These are phyloP conservation scores for Austrolebias charrua DNA, from an alignment of 2,797 vertebrate genomes.

Conservation along the genomic window DNA sequence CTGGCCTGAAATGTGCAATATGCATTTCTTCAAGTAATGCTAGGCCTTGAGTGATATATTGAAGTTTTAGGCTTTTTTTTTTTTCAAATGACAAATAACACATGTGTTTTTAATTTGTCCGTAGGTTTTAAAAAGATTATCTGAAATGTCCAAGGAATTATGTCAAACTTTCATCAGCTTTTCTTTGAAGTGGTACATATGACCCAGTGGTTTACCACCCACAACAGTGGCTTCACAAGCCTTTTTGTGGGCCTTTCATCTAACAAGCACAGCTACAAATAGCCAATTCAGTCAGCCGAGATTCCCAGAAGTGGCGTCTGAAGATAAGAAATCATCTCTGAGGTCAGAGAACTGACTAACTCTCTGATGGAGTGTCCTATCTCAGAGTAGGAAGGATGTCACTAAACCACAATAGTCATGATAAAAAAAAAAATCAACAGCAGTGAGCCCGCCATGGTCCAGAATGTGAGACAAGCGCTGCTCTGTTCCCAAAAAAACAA, in stretches of 20 bases:
- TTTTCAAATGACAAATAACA: constrained; percentile 30
- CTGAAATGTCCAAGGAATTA: constrained; percentile 36
- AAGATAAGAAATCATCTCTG: constrained; percentile 51
- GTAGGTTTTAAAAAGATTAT: constrained; percentile 41
- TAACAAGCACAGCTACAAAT: constrained; percentile 38
- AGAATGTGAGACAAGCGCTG: constrained; percentile 47
- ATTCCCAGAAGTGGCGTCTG: constrained; percentile 39
- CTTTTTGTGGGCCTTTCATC: constrained; percentile 45
- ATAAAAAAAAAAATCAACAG: background rate
- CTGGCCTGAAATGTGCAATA: too few relatives aligned
- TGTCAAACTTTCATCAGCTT: constrained; percentile 46
- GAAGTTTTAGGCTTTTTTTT: constrained; percentile 11
- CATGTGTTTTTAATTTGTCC: constrained; percentile 37
- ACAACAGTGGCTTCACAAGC: constrained; percentile 38
- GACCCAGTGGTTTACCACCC: constrained; percentile 47
- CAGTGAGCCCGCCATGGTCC: constrained; percentile 43
- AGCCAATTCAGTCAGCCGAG: constrained; percentile 35
- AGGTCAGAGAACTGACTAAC: constrained; percentile 24
- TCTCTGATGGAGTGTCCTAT: constrained; percentile 45
- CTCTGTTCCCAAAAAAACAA: constrained; percentile 48
- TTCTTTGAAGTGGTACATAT: constrained; percentile 49
- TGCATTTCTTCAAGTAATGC: too few relatives aligned
- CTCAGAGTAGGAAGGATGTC: constrained; percentile 10
- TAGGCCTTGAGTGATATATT: constrained; percentile 8
- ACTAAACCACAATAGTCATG: constrained; percentile 35